These are phyloP conservation scores for Macropodus opercularis DNA, from an alignment of 2,797 vertebrate species.

Conservation along the genomic window DNA sequence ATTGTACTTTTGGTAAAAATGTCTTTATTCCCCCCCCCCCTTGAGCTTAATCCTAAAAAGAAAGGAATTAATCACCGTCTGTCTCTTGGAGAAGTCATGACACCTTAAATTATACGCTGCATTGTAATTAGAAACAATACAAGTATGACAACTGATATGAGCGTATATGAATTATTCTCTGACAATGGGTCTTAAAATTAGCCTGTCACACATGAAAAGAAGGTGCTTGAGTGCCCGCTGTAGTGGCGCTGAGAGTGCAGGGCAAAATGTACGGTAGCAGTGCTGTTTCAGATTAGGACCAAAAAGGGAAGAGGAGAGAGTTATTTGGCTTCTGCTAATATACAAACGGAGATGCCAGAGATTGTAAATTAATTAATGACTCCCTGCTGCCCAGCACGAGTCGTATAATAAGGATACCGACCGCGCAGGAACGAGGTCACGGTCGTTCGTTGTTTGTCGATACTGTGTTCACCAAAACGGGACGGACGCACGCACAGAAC, in stretches of 20 bases:
- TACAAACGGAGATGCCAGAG: too few relatives aligned
- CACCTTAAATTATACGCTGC: constrained; percentile 58
- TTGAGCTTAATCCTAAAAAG: constrained; percentile 8
- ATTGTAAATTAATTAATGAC: too few relatives aligned
- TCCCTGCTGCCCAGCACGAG: too few relatives aligned
- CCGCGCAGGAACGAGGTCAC: too few relatives aligned
- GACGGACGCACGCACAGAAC: too few relatives aligned
- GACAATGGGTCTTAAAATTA: constrained; percentile 42
- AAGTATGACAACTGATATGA: constrained; percentile 52
- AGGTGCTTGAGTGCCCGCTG: not conserved
- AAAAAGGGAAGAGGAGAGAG: too few relatives aligned
- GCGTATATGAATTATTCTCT: constrained; percentile 30
- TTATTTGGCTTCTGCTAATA: too few relatives aligned
- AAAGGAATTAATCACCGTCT: constrained; percentile 58
- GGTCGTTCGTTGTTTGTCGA: too few relatives aligned
- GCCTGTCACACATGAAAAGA: constrained; percentile 14
- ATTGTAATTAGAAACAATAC: constrained; percentile 67
- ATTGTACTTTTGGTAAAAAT: constrained; percentile 22
- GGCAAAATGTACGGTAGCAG: not conserved
- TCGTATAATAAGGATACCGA: too few relatives aligned
- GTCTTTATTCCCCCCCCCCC: constrained; percentile 5
- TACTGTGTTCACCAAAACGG: too few relatives aligned
- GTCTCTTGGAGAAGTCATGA: constrained; percentile 59
- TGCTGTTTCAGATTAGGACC: not conserved
- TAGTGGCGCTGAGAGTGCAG: not conserved